A percentile compares a stretch with the other conserved stretches of the same genome.
These are phyloP conservation scores for Podarcis muralis DNA, from an alignment of 2,113 vertebrate genomes.

Conservation along the genomic window DNA sequence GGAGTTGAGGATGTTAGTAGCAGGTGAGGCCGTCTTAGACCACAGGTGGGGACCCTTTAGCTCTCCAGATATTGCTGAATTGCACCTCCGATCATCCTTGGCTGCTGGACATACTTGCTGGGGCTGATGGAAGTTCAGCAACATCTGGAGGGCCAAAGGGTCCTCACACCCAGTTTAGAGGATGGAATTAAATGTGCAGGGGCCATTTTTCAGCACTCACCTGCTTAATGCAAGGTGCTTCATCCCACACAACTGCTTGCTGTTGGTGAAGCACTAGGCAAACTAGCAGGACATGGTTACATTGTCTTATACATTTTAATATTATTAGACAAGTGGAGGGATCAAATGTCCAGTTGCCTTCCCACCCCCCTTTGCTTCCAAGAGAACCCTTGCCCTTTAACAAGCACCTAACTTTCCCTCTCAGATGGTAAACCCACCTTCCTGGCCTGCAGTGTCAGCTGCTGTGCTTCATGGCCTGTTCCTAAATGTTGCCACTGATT, in stretches of 20 bases:
- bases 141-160: too few relatives aligned
- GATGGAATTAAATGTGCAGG: not conserved
- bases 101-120: too few relatives aligned
- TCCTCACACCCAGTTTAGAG: too few relatives aligned
- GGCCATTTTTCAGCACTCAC: not conserved
- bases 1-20: not conserved
- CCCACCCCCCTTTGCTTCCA: not conserved
- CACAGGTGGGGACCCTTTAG: too few relatives aligned
- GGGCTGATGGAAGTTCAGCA: too few relatives aligned
- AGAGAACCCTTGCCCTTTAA: not conserved
- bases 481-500: not conserved
- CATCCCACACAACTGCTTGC: not conserved
- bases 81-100: too few relatives aligned
- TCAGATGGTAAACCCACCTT: not conserved
- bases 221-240: not conserved
- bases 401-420: not conserved
- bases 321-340: not conserved
- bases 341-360: not conserved
- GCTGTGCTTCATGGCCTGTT: not conserved
- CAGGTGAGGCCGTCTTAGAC: not conserved
- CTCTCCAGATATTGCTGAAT: too few relatives aligned
- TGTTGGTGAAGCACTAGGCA: not conserved
- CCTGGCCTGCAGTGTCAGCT: too few relatives aligned
- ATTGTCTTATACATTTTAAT: not conserved
- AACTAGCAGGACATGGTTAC: not conserved